These are phyloP conservation scores for Nemotelus nigrinus DNA, from an alignment of 2,888 invertebrate species.

Conservation along the genomic window DNA sequence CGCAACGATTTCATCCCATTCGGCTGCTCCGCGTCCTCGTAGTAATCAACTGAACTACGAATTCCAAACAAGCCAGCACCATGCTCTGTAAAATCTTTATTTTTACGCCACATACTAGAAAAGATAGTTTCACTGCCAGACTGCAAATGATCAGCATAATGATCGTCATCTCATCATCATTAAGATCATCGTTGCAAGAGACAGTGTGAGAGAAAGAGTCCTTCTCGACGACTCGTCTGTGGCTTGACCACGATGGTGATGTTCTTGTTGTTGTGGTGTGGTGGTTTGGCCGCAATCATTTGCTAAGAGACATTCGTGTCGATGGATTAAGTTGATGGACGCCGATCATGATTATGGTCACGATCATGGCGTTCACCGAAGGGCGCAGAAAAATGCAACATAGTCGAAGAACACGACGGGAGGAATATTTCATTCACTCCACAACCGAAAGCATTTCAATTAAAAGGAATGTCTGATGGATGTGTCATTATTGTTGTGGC, in stretches of 20 bases:
- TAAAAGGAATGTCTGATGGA: conserved; percentile 36
- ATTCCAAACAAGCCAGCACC: conserved; percentile 18
- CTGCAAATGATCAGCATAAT: conserved; percentile 20
- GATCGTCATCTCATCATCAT: conserved; percentile 37
- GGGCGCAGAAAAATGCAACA: conserved; percentile 22
- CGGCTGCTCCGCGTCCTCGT: not conserved
- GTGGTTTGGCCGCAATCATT: conserved; percentile 10
- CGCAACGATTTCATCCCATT: not conserved
- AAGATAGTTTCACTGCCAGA: not conserved
- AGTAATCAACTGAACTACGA: not conserved
- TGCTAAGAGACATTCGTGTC: conserved; percentile 10
- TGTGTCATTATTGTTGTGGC: conserved; percentile 14
- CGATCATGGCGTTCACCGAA: conserved; percentile 35
- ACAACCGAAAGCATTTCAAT: conserved; percentile 36
- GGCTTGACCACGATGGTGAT: not conserved
- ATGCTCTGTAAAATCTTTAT: not conserved
- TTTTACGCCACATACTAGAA: not conserved
- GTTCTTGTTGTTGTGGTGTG: not conserved
- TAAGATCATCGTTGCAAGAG: conserved; percentile 28
- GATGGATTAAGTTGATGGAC: conserved; percentile 13
- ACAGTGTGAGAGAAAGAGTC: not conserved
- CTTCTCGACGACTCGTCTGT: not conserved
- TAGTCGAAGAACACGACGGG: not conserved
- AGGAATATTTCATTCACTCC: conserved; percentile 30
- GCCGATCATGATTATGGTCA: conserved; percentile 34